Evolutionary conservation across 2,888 invertebrate species (phyloP), one percentile per base, ranked within the genome.

Genomic region (Keiferia lycopersicella): DNA sequence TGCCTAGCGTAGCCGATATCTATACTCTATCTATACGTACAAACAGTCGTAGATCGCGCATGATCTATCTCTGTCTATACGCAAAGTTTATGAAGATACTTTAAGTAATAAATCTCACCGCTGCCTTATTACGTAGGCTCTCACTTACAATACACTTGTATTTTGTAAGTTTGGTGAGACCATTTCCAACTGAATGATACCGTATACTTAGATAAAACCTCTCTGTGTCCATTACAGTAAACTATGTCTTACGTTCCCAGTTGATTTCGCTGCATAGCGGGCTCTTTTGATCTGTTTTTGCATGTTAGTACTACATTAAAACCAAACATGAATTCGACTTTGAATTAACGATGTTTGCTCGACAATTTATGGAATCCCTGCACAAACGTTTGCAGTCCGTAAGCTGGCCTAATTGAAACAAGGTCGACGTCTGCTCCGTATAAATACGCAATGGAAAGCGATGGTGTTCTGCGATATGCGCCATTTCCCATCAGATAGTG

Each of bases 1-100:
- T 71, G 64, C 68, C 69, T 67, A 68, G 68, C 68, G 68, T 67
- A 59, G 38, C 63, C 67, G 60, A 56, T 63, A 67, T 67, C 41
- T 50, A 58, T 34, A 30, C 26, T 10, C n/a, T 63, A 67, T 67
- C 41, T 50, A 58, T 34, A 30, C 26, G 16, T 26, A 50, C 16
- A 34, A 51, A 11, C 20, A n/a, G 57, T 34, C 16, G n/a, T 45
- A 45, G 16, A 16, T 7, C 14, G 41, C 6, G 6, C n/a, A n/a
- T n/a, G 26, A 14, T 14, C 2, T 41, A 41, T 41, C n/a, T 11
- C 2, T 41, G 41, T n/a, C 14, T 14, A 14, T 41, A 12, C 39
- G 6, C 8, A 39, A 12, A 39, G 2, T 26, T 26, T 2, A 26
- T 26, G 26, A 26, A 26, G 26, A 26, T 26, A 26, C 26, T 6